Conservation (phyloP, 2,113 vertebrate genomes). For the Anthoscopus minutus region DNA sequence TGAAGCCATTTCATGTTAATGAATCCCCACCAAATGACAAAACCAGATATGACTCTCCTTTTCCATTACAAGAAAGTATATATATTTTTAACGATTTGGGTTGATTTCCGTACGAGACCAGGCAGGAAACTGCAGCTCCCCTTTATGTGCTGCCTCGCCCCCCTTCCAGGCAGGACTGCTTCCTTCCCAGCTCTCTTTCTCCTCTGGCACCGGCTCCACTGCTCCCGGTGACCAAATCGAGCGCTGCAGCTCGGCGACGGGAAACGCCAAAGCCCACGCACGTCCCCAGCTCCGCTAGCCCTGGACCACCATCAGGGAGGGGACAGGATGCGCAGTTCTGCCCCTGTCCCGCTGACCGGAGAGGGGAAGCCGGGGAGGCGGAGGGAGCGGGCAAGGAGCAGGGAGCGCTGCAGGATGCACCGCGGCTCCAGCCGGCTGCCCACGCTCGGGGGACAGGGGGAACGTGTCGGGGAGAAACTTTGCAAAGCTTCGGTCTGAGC, state of each 20-base stretch:
- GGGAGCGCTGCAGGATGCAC: background rate
- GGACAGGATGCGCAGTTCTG: background rate
- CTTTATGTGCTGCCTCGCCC: background rate
- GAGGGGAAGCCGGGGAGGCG: background rate
- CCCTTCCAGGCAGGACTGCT: background rate
- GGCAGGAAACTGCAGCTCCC: background rate
- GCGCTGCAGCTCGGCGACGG: background rate
- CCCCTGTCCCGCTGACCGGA: background rate
- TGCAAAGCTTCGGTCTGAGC: background rate
- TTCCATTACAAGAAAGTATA: background rate
- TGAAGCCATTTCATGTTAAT: background rate
- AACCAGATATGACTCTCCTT: background rate
- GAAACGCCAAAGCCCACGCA: background rate
- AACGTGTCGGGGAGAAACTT: background rate
- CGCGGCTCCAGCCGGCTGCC: background rate
- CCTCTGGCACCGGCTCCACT: background rate
- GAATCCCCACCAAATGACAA: background rate
- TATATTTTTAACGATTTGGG: background rate
- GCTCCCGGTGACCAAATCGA: background rate
- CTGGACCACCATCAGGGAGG: background rate
- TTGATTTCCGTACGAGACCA: background rate
- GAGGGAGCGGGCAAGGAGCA: background rate
- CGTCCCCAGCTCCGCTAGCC: background rate
- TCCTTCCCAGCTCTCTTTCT: background rate
- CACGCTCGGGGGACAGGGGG: background rate